Evolutionary conservation across 2,113 vertebrate genomes (phyloP), one percentile per base, ranked within the genome.

Genomic region (Bettongia penicillata): DNA sequence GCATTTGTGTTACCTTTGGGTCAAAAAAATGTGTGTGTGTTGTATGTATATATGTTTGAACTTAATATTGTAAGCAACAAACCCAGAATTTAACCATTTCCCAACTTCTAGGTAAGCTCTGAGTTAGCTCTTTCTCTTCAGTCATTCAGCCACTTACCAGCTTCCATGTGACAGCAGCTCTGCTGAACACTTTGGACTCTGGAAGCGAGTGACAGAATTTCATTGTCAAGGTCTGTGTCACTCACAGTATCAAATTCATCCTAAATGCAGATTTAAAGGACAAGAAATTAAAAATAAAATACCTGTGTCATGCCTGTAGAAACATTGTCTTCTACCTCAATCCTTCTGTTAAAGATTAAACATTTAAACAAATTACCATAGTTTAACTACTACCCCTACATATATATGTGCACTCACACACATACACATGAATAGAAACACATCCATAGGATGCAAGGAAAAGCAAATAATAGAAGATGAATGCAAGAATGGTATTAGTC

Each of bases 111-210:
- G 48, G 4, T 49, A 19, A 92, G 93, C 43, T 49, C 24, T 61
- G 61, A 3, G 8, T 47, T 7, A 53, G 90, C n/a, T 47, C 53
- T 93, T 14, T 93, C 48, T 84, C 47, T 0, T 25, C 89, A 49
- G 37, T 31, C 2, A 14, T 91, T 89, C 49, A 0, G 52, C 6
- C 10, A 68, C 98, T 90, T 97, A 99, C 99, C 99, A 95, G 99
- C 90, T 48, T 99, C 99, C 91, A 99, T 98, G 28, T 99, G 99
- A 89, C 98, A 99, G 98, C 99, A 99, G 98, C 97, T 99, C 97
- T 99, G 99, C 90, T 98, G 99, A 61, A 99, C 93, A 48, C 94
- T 95, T 96, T 99, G 99, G 90, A 99, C 97, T 96, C 99, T 98
- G 0, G 97, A 91, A 0, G 97, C 98, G n/a, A 99, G 99, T 0